Evolutionary conservation across 2,888 invertebrate species (phyloP), one percentile per base, ranked within the genome.

Genomic region (Cosmia trapezina): DNA sequence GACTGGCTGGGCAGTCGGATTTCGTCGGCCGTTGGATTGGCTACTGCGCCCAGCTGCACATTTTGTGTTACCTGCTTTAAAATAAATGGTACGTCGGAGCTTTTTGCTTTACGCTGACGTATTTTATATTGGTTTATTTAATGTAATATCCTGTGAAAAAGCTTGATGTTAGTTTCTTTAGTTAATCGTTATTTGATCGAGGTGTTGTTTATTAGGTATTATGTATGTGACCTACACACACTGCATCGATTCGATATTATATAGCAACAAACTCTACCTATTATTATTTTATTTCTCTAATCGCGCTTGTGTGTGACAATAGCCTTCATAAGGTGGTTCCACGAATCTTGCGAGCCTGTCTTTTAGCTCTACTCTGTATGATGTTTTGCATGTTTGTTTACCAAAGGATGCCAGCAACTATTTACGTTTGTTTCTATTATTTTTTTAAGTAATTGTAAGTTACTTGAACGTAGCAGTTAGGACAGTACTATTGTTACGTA

Each of bases 1-100:
- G 69, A 80, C 64, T 69, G 80, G 69, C 54, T 69, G 64, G 81
- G 76, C 81, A 78, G 78, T 80, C 76, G 70, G 56, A 53, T 33
- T 47, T 47, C 70, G 76, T 47, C 70, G 76, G 49, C 56, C 81
- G 60, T 70, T 64, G 81, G 41, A 76, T 57, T 33, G 76, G 51
- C 54, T 76, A 43, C 63, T 51, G 60, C 51, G 28, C 22, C 51
- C 60, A 61, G 60, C 54, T 70, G 81, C 81, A 73, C 54, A 3
- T 61, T 14, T 33, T 28, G 53, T 45, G 53, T 51, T 51, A 45
- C 37, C 43, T 54, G 76, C 33, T 43, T 19, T 60, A 17, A 76
- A 53, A 64, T 70, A 54, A 43, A n/a, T 49, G 80, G 75, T 78
- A 63, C 49, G 73, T 73, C 76, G n/a, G 19, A 57, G 53, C 37